Evolutionary conservation across 2,888 invertebrate genomes (phyloP), one percentile per base, ranked within the genome.

Genomic region (Drosophila heteroneura): DNA sequence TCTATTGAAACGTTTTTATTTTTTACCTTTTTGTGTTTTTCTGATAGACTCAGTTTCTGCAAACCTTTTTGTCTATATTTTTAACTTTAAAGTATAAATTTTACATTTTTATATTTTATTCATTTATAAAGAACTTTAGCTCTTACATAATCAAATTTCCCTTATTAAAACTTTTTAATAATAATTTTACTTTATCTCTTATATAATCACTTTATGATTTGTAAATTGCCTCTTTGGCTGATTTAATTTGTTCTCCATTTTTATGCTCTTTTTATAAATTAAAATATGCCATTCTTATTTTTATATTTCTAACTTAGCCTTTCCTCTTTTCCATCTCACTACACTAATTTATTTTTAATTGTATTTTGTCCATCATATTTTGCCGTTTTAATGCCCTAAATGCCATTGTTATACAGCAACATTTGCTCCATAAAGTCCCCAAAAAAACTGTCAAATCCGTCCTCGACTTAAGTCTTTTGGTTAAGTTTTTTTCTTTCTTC

Each of bases 401-500:
- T 69, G 70, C 28, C 53, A 52, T 56, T 52, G 26, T 52, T 12
- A 37, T 33, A n/a, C 30, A 19, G 41, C 28, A 54, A 49, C 54
- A 68, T 54, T 67, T 67, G 28, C 30, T 9, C 26, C 26, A 30
- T 49, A 9, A 60, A 49, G 26, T 26, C n/a, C 41, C 19, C 33
- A 26, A 59, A 59, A 33, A 33, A 33, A 26, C 47, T 35, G 28
- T 60, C 35, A 51, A 39, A 59, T 49, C 68, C 56, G 28, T 57
- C 68, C 68, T 56, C 33, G 67, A 30, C 26, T 65, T 35, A 32
- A 37, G 53, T 56, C 28, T 56, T 68, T 22, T 41, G n/a, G 57
- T n/a, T 28, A 22, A 7, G 41, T 51, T 61, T 76, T 52, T 52
- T 52, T 57, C 59, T 68, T 70, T 79, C 47, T 60, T 28, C 16